Evolutionary conservation across 2,888 invertebrate species (phyloP).

Genomic region (Pyrrhia umbra): DNA sequence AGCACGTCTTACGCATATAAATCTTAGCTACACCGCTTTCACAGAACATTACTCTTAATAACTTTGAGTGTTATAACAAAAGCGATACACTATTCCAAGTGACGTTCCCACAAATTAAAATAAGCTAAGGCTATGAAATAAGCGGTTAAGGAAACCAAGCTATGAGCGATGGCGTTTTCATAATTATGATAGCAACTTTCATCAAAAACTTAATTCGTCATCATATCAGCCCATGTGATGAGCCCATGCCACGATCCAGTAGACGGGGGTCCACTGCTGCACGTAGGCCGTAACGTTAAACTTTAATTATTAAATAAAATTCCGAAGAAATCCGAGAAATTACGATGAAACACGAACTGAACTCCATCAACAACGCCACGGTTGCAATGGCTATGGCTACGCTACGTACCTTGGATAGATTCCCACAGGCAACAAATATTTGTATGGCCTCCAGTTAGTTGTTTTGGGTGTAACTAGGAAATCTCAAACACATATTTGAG

Average conservation of each 20-base stretch:
- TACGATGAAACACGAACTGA: too few species aligned
- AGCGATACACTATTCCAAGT: conserved; percentile 57
- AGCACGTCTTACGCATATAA: conserved; percentile 60
- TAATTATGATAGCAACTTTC: background rate
- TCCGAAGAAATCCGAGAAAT: too few species aligned
- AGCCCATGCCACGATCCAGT: too few species aligned
- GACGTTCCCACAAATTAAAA: conserved; percentile 73
- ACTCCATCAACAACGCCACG: too few species aligned
- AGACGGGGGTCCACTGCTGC: too few species aligned
- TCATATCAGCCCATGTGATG: too few species aligned
- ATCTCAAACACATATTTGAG: background rate
- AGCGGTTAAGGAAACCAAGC: conserved; percentile 13
- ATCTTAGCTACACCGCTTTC: conserved; percentile 66
- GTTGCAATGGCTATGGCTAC: too few species aligned
- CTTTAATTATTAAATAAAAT: too few species aligned
- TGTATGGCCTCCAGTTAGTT: background rate
- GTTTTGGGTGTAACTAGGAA: background rate
- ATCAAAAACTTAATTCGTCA: too few species aligned
- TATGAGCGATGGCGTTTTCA: background rate
- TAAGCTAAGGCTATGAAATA: conserved; percentile 20
- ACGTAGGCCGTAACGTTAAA: too few species aligned
- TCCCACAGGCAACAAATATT: background rate
- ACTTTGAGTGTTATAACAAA: conserved; percentile 64
- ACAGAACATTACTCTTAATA: conserved; percentile 73
- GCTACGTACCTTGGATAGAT: background rate